Percentiles rank a stretch among this genome's conserved stretches.
Conservation (phyloP, 2,888 invertebrate genomes). For the Osmoderma eremita region DNA sequence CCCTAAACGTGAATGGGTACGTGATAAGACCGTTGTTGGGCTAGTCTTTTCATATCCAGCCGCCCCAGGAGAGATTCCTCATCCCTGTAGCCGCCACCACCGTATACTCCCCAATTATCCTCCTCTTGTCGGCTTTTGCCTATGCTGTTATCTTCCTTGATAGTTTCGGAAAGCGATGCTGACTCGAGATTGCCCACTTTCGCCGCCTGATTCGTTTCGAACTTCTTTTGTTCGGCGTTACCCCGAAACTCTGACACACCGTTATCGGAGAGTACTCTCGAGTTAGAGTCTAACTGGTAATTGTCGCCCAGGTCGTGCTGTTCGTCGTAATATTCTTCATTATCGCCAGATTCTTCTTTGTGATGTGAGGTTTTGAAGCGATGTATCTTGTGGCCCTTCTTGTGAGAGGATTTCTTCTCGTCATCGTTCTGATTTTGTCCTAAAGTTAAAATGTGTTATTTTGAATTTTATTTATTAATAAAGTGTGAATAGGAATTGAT, state of each 20-base stretch:
- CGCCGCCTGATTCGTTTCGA: slow-evolving; percentile 66
- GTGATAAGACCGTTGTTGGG: slow-evolving; percentile 63
- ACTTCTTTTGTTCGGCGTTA: slow-evolving; percentile 66
- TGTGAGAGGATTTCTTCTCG: slow-evolving; percentile 67
- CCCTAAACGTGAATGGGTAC: slow-evolving; percentile 4
- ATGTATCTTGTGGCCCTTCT: slow-evolving; percentile 69
- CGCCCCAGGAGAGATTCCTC: slow-evolving; percentile 67
- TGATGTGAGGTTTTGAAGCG: slow-evolving; percentile 70
- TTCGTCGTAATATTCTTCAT: slow-evolving; percentile 69
- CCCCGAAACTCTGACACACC: slow-evolving; percentile 67
- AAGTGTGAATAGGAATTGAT: neutral
- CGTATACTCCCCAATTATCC: slow-evolving; percentile 56
- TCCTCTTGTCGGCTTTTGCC: slow-evolving; percentile 61
- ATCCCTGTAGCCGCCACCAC: slow-evolving; percentile 67
- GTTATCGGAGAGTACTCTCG: slow-evolving; percentile 67
- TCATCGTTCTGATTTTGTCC: slow-evolving; percentile 66
- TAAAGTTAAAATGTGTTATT: slow-evolving; percentile 1
- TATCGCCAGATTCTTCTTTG: slow-evolving; percentile 69
- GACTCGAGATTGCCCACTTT: slow-evolving; percentile 68
- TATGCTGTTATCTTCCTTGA: slow-evolving; percentile 15
- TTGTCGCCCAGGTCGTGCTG: slow-evolving; percentile 69
- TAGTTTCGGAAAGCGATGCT: slow-evolving; percentile 49
- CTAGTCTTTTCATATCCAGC: slow-evolving; percentile 67
- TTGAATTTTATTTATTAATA: neutral
- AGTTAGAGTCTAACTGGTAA: slow-evolving; percentile 66